These are phyloP conservation scores for Protomyctophum bolini DNA, from an alignment of 2,113 vertebrate genomes.

Conservation along the genomic window DNA sequence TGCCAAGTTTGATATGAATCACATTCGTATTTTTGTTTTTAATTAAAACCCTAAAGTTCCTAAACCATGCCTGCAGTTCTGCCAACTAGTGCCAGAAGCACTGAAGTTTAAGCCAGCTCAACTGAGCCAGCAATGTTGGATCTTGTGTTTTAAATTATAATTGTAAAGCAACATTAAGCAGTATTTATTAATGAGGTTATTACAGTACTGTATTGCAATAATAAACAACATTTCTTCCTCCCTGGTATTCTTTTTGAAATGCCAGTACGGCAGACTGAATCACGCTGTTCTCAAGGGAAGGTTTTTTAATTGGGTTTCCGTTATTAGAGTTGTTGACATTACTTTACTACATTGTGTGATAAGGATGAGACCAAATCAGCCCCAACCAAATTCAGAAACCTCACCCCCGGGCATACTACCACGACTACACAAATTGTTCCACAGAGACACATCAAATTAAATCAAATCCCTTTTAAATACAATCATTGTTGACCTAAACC, in stretches of 20 bases:
- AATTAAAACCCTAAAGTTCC: too few relatives aligned
- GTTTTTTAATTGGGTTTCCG: slow-evolving; percentile 47
- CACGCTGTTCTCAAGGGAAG: slow-evolving; percentile 20
- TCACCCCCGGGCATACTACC: not conserved
- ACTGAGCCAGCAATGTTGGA: too few relatives aligned
- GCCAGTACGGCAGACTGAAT: not conserved
- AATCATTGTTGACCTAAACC: not conserved
- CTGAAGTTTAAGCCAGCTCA: not conserved
- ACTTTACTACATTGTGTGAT: not conserved
- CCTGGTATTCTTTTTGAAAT: not conserved
- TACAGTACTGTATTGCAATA: not conserved
- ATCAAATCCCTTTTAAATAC: not conserved
- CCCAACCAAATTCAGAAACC: not conserved
- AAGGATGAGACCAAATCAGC: slow-evolving; percentile 7
- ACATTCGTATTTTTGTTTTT: too few relatives aligned
- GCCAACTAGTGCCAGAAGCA: not conserved
- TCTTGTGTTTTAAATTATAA: too few relatives aligned
- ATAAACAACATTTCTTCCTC: too few relatives aligned
- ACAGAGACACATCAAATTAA: not conserved
- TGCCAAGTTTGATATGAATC: too few relatives aligned
- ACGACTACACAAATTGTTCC: not conserved
- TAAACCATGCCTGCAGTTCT: too few relatives aligned
- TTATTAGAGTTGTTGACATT: slow-evolving; percentile 16
- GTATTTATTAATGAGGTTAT: not conserved
- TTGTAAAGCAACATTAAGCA: too few relatives aligned